Evolutionary conservation across 2,888 invertebrate genomes (phyloP), one percentile per base, ranked within the genome.

Genomic region (Lasioglossum pauxillum): DNA sequence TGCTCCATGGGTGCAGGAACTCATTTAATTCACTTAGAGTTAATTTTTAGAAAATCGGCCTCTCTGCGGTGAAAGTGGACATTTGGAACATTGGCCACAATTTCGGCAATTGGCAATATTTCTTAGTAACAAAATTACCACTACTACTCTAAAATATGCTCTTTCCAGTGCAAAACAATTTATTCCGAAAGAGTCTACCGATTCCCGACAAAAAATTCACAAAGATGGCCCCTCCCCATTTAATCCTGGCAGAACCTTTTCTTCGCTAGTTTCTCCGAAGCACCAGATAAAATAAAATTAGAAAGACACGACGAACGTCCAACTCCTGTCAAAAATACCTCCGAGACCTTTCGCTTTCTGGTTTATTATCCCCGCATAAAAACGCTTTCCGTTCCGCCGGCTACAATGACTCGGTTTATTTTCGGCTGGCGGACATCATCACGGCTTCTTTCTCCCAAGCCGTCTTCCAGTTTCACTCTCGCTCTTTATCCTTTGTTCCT

Each of bases 351-450:
- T 60, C 27, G 60, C 27, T 27, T 27, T 27, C 60, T 27, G 60
- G 27, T 60, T 60, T 60, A 67, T 35, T 31, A 35, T 35, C 31
- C 2, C 23, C 35, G 35, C 7, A 16, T 35, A 31, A 67, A 67
- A 67, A 53, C 23, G 53, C 2, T n/a, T n/a, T 53, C 10, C 53
- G 53, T 23, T 53, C 10, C 53, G 23, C 23, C 10, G 31, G 27
- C 19, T 19, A 16, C 69, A 67, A 71, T 27, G 35, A 53, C 69
- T 16, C 23, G 64, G 81, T 78, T 72, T 79, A 78, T 87, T 88
- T 90, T 88, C 84, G 84, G 87, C 86, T 84, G 69, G 72, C 80
- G 72, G 64, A 53, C 85, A 79, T 53, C 71, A 23, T 69, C 38
- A 10, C 23, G 19, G 38, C 31, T 38, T 23, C n/a, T 31, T 69